These are phyloP conservation scores for Drosophila merina DNA, from an alignment of 2,888 invertebrate species.

Conservation along the genomic window DNA sequence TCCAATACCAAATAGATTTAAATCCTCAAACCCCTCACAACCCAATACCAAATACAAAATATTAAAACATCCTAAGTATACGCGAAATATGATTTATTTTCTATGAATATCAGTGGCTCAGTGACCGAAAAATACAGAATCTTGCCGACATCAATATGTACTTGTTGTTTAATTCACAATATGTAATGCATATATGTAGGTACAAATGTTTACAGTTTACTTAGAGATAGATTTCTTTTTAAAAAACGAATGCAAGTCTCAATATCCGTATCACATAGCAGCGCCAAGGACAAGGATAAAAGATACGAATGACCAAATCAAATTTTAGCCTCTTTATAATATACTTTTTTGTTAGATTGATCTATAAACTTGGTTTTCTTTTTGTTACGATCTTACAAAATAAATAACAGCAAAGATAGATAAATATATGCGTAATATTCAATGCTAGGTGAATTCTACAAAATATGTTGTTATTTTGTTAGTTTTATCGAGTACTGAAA, in stretches of 20 bases:
- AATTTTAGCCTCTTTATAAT: conserved; percentile 61
- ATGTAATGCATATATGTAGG: conserved; percentile 50
- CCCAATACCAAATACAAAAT: neutral
- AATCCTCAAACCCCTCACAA: neutral
- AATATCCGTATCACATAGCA: conserved; percentile 48
- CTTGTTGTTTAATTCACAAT: conserved; percentile 35
- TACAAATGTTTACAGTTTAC: conserved; percentile 49
- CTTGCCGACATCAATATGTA: conserved; percentile 44
- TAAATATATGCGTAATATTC: conserved; percentile 34
- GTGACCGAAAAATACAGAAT: conserved; percentile 49
- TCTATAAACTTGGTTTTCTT: conserved; percentile 1
- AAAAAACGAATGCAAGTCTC: conserved; percentile 53
- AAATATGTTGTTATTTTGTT: conserved; percentile 11
- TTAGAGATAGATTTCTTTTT: conserved; percentile 35
- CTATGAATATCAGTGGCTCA: conserved; percentile 42
- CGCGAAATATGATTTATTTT: conserved; percentile 46
- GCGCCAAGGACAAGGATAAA: conserved; percentile 35
- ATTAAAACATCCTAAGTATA: neutral
- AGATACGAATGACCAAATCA: conserved; percentile 37
- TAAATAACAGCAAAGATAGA: conserved; percentile 71
- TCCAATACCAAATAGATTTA: neutral
- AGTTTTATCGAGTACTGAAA: conserved; percentile 20
- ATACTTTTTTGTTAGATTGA: conserved; percentile 28
- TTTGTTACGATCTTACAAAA: conserved; percentile 59
- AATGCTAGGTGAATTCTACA: conserved; percentile 25